Percentiles rank a stretch among this genome's conserved stretches.
Conservation (phyloP, 2,888 invertebrate species). For the Leucozona laternaria region DNA sequence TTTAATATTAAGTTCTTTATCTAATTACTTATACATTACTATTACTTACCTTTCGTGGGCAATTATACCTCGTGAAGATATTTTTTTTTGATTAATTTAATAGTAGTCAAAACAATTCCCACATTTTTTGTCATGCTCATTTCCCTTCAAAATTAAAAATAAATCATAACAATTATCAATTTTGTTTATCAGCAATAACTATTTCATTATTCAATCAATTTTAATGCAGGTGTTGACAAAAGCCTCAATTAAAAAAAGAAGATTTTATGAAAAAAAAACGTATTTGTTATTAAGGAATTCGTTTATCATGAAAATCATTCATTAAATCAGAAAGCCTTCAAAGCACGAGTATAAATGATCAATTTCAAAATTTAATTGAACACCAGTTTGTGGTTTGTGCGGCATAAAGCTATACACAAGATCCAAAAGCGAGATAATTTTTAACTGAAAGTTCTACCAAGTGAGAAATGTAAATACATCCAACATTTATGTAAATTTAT, state of each 20-base stretch:
- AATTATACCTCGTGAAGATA: slow-evolving; percentile 14
- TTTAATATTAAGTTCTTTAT: background rate
- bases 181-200: background rate
- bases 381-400: no score
- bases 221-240: background rate
- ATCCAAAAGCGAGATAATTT: no score
- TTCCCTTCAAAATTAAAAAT: slow-evolving; percentile 12
- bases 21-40: background rate
- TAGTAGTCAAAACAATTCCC: background rate
- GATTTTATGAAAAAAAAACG: background rate
- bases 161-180: slow-evolving; percentile 7
- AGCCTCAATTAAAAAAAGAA: background rate
- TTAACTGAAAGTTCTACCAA: no score
- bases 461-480: no score
- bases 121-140: slow-evolving; percentile 36
- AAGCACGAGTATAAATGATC: background rate
- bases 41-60: background rate
- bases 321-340: background rate
- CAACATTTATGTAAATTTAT: no score
- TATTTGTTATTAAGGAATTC: background rate
- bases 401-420: no score
- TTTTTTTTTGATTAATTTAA: slow-evolving; percentile 24
- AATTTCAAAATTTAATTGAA: background rate
- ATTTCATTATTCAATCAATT: background rate
- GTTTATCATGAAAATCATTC: background rate